Conservation (phyloP, 2,888 invertebrate genomes). For the Himalopsyche anomala region DNA sequence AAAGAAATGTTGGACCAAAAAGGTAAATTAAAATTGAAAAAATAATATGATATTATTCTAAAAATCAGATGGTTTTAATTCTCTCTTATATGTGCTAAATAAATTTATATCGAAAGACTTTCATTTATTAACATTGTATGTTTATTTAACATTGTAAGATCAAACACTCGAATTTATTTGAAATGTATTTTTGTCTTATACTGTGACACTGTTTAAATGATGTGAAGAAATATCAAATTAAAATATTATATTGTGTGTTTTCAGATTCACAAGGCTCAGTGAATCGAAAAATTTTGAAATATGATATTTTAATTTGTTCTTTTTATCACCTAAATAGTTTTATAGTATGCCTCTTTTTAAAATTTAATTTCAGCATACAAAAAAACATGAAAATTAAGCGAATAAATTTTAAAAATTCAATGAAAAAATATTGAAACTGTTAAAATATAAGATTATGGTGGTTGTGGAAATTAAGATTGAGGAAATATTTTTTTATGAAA, state of each 20-base stretch:
- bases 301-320: neutral
- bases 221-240: neutral
- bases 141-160: too few species aligned
- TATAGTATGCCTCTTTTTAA: neutral
- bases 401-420: neutral
- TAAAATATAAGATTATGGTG: slow-evolving; percentile 1
- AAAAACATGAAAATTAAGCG: neutral
- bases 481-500: slow-evolving; percentile 22
- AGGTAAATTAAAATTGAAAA: slow-evolving; percentile 1
- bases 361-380: neutral
- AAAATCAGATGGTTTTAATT: too few species aligned
- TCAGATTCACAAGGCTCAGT: neutral
- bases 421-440: neutral
- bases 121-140: too few species aligned
- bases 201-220: neutral
- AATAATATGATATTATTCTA: neutral
- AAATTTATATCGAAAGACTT: too few species aligned
- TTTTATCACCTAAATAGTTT: neutral
- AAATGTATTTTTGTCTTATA: neutral
- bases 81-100: too few species aligned
- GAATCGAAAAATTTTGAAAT: neutral
- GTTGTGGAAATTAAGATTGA: neutral
- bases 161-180: neutral
- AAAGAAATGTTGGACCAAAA: slow-evolving; percentile 14
- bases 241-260: neutral